Base-by-base conservation (phyloP, 2,888 invertebrate species). In the Trichopria drosophilae region DNA sequence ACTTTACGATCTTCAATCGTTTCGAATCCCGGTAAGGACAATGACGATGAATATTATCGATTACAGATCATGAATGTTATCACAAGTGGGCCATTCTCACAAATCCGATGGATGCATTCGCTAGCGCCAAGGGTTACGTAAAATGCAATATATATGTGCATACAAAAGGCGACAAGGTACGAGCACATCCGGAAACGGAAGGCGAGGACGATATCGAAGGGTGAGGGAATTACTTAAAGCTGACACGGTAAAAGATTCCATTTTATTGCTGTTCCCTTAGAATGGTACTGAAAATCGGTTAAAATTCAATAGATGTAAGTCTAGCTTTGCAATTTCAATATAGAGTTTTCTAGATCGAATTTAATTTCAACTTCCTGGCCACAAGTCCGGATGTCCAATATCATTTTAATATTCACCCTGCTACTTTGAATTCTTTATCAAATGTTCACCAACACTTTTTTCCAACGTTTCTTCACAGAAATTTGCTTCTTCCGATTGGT, bases 71-170 rank as follows among this genome's bases (percentile, higher is more conserved):
- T 66, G 86, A 87, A 69, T 88, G 89, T 66, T 87, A 84, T 68
- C 88, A 90, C 69, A 92, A 92, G 76, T 94, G 93, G 93, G 89
- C 87, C 0, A 84, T 87, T 65, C 76, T 93, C 31, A 83, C 82
- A 20, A 79, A 85, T 49, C 85, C 86, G 0, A 81, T 84, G 23
- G 83, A 81, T 58, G 78, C 79, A 3, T 72, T 74, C 0, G 77
- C 78, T 1, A 82, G 81, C 0, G 78, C 82, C 1, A 82, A 83
- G 58, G 93, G 93, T 1, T 90, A 87, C 68, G 75, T 93, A 15
- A 92, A 92, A 76, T 82, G 92, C 52, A 90, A 91, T 68, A 81
- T 93, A 53, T 82, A 84, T 1, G 85, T 93, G 16, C 79, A 86
- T 6, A 82, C 84, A 6, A 86, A 84, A 71, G 87, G 86, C 5